These are phyloP conservation scores for Adelphocoris suturalis DNA, from an alignment of 2,888 invertebrate genomes.

Conservation along the genomic window DNA sequence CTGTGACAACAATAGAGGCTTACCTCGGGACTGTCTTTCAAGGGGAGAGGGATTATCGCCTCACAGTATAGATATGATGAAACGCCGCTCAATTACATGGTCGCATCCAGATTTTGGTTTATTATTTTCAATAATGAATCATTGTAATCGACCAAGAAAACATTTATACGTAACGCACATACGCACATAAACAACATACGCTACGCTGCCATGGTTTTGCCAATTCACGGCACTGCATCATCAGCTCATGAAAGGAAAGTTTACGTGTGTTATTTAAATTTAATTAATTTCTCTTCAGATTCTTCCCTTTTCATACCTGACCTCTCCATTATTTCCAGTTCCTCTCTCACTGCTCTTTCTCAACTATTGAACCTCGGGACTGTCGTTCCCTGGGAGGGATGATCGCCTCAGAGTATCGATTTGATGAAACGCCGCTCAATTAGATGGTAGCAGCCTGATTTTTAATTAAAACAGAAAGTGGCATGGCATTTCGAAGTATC, in stretches of 20 bases:
- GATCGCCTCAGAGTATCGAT: not conserved
- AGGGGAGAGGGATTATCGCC: not conserved
- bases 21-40: not conserved
- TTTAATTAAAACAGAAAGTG: not conserved
- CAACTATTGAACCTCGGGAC: not conserved
- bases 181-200: too few species aligned
- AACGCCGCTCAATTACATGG: not conserved
- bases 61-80: not conserved
- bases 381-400: not conserved
- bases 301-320: not conserved
- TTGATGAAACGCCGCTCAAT: conserved; percentile 2
- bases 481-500: too few species aligned
- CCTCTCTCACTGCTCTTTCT: not conserved
- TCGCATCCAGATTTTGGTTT: not conserved
- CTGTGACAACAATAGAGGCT: conserved; percentile 15
- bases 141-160: too few species aligned
- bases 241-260: too few species aligned
- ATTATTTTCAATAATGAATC: too few species aligned
- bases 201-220: too few species aligned
- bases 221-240: too few species aligned
- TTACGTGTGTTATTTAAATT: too few species aligned
- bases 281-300: too few species aligned
- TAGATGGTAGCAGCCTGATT: not conserved
- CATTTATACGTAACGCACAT: too few species aligned
- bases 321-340: not conserved